A percentile compares a stretch with the other conserved stretches of the same genome.
phyloP scores from a whole-genome alignment of 2,113 vertebrate species.

The Varanus komodoensis region DNA sequence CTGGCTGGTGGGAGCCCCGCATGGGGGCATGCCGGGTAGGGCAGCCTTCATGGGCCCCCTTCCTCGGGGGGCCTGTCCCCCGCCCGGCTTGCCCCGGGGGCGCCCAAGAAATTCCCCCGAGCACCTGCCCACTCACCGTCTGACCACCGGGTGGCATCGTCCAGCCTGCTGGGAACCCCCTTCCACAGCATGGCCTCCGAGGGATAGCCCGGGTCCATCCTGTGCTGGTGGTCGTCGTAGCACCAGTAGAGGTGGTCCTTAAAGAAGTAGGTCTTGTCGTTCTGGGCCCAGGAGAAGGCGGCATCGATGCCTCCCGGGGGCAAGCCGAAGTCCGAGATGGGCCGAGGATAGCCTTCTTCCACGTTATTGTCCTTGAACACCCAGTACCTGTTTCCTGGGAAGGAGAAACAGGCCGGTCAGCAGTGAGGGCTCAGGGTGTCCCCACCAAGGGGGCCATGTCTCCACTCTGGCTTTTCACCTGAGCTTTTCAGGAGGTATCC shows the following conservation, averaged over 20 bases:
- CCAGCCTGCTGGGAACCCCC: constrained; percentile 87
- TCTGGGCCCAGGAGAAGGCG: constrained; percentile 92
- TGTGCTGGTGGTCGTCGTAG: constrained; percentile 87
- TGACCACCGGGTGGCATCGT: constrained; percentile 95
- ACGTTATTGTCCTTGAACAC: constrained; percentile 95
- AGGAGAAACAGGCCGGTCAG: constrained; percentile 44
- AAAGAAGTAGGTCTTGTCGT: constrained; percentile 98
- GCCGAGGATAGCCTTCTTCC: constrained; percentile 94
- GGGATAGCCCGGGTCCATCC: constrained; percentile 92
- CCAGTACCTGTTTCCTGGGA: constrained; percentile 94
- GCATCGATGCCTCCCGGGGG: constrained; percentile 89
- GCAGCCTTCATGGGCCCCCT: too few relatives aligned
- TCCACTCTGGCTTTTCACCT: too few relatives aligned
- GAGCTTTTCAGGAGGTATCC: too few relatives aligned
- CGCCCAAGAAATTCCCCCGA: too few relatives aligned
- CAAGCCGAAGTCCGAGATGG: constrained; percentile 91
- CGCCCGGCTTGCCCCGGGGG: neutral
- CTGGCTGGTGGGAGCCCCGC: neutral
- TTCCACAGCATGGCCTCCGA: constrained; percentile 89
- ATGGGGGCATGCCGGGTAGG: too few relatives aligned
- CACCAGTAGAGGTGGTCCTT: constrained; percentile 93
- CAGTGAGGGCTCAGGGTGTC: neutral
- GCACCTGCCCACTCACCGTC: constrained; percentile 84
- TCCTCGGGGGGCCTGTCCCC: too few relatives aligned
- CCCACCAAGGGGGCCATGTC: too few relatives aligned